These are phyloP conservation scores for Adelosebastes latens DNA, from an alignment of 2,797 vertebrate genomes.

Conservation along the genomic window DNA sequence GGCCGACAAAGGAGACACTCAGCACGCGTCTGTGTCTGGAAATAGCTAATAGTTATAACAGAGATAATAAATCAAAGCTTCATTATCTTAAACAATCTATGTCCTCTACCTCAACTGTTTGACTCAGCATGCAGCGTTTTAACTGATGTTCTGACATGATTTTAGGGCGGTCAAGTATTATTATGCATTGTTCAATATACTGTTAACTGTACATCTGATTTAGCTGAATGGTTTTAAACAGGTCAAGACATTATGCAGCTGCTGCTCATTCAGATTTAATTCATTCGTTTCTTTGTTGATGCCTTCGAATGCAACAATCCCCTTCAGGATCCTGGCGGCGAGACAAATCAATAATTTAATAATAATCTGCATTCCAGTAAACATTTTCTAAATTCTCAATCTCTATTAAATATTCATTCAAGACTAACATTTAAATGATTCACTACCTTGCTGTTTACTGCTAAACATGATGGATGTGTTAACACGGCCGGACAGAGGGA, in stretches of 20 bases:
- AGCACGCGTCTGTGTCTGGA: not conserved
- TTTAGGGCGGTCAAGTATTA: not conserved
- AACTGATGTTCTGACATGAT: not conserved
- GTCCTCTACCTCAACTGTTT: not conserved
- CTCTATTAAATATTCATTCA: conserved; percentile 14
- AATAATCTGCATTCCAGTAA: not conserved
- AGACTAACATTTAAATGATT: not conserved
- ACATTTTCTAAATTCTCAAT: not conserved
- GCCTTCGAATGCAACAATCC: not conserved
- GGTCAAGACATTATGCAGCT: not conserved
- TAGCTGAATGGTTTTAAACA: not conserved
- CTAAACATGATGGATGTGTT: not conserved
- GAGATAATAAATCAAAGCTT: not conserved
- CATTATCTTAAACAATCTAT: not conserved
- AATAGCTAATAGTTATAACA: not conserved
- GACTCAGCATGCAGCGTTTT: not conserved
- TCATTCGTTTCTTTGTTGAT: not conserved
- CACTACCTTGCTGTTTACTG: not conserved
- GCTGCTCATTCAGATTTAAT: not conserved
- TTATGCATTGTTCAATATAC: not conserved
- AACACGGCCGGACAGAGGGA: not conserved
- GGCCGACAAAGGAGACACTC: not conserved
- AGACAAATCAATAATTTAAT: not conserved
- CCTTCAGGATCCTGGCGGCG: not conserved
- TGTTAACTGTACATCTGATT: not conserved